phyloP scores from a whole-genome alignment of 2,888 invertebrate genomes.

The Rhodophaea formosa region DNA sequence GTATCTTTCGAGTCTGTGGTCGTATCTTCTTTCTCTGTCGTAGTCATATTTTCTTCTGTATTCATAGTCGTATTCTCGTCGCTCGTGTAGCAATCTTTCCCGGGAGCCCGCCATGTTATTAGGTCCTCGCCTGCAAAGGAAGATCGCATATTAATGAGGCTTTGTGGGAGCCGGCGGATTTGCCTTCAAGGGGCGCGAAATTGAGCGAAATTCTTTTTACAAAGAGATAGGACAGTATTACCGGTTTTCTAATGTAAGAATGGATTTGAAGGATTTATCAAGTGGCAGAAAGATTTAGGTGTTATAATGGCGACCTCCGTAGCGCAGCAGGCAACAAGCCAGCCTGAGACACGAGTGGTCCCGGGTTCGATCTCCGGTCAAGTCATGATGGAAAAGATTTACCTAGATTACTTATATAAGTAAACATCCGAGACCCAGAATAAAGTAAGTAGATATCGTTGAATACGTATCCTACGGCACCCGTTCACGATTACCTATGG shows the following conservation, averaged over 20 bases:
- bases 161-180: slow-evolving; percentile 24
- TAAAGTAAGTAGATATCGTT: no score
- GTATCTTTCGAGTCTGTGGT: slow-evolving; percentile 33
- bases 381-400: no score
- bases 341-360: no score
- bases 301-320: no score
- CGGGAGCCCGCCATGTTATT: slow-evolving; percentile 70
- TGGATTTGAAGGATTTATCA: not conserved
- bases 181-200: slow-evolving; percentile 26
- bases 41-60: slow-evolving; percentile 50
- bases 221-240: not conserved
- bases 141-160: slow-evolving; percentile 45
- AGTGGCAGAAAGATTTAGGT: not conserved
- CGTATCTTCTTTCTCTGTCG: slow-evolving; percentile 37
- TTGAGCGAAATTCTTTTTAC: slow-evolving; percentile 8
- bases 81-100: slow-evolving; percentile 66
- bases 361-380: no score
- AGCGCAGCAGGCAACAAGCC: no score
- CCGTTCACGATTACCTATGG: no score
- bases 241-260: not conserved
- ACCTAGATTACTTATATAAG: no score
- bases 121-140: slow-evolving; percentile 53
- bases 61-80: slow-evolving; percentile 57
- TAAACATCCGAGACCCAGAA: no score
- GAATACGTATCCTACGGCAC: no score